Base-by-base conservation (phyloP, 2,797 vertebrate genomes). In the Cossypha dichroa region DNA sequence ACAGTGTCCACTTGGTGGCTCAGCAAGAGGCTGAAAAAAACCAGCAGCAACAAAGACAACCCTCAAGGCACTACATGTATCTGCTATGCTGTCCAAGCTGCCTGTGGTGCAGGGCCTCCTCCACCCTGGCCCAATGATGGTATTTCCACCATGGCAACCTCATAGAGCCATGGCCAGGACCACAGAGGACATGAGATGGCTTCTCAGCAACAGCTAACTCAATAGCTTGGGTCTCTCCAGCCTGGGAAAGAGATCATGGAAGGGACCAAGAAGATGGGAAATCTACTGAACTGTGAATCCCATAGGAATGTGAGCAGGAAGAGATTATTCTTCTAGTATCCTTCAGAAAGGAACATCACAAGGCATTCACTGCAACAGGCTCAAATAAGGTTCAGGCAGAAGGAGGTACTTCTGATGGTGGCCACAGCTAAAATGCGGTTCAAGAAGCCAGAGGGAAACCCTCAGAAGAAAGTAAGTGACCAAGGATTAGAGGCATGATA, bases 151-250 rank as follows among this genome's bases (percentile, higher is more conserved):
- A 28, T 2, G 6, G 49, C 13, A 36, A 58, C 8, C 22, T 66
- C 62, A 67, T 28, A 59, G 38, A 85, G 28, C n/a, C 45, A 36
- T 3, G 8, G 49, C 21, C 34, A 66, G 46, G 43, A 62, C 25
- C 40, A 75, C 0, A 0, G 6, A 69, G 26, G 51, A 66, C 25
- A 45, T 0, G 3, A 13, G 29, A 67, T 3, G 6, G 40, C 31
- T 85, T 68, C 64, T 77, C 36, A 74, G 5, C 31, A 64, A 43
- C 23, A 52, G 20, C 29, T 67, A 58, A 16, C 34, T 66, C 43
- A 73, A 63, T 5, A 38, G 26, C 15, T 19, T 45, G 25, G 9
- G 11, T 73, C 48, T 52, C 52, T 88, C 49, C 17, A 77, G n/a
- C 9, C 48, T 80, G 41, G 41, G 29, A 72, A 67, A 78, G 41